phyloP scores from a whole-genome alignment of 2,113 vertebrate genomes.

The Lanius ludovicianus region DNA sequence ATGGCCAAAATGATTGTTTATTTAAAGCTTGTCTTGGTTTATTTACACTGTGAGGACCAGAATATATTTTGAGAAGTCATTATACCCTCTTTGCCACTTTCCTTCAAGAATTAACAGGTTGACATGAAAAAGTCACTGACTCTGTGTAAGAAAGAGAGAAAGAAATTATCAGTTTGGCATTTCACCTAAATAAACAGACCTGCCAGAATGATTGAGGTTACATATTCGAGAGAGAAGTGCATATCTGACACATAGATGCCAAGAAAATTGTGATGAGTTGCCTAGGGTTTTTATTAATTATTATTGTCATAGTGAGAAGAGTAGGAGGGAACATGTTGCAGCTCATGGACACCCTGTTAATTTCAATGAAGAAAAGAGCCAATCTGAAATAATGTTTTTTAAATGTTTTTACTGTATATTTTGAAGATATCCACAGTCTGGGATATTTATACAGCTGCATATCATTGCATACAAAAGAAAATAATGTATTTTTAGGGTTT shows the following conservation, averaged over 20 bases:
- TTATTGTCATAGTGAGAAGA: neutral
- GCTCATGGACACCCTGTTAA: neutral
- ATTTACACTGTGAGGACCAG: neutral
- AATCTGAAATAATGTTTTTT: neutral
- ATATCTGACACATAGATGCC: neutral
- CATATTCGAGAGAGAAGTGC: neutral
- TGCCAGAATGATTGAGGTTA: neutral
- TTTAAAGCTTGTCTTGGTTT: neutral
- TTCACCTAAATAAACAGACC: constrained; percentile 25
- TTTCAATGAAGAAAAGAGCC: neutral
- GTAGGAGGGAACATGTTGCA: neutral
- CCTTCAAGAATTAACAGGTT: neutral
- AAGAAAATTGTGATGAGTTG: constrained; percentile 23
- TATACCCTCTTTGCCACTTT: neutral
- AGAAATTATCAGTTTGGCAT: constrained; percentile 2
- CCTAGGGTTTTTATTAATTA: neutral
- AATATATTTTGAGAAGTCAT: neutral
- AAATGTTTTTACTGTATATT: neutral
- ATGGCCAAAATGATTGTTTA: neutral
- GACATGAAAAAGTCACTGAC: neutral
- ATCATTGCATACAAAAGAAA: neutral
- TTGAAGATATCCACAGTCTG: neutral
- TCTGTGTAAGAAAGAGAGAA: neutral
- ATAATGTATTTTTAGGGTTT: rapidly evolving
- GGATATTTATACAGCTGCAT: neutral